Percentiles rank a stretch among this genome's conserved stretches.
Conservation (phyloP, 2,113 vertebrate genomes). For the Excalfactoria chinensis region DNA sequence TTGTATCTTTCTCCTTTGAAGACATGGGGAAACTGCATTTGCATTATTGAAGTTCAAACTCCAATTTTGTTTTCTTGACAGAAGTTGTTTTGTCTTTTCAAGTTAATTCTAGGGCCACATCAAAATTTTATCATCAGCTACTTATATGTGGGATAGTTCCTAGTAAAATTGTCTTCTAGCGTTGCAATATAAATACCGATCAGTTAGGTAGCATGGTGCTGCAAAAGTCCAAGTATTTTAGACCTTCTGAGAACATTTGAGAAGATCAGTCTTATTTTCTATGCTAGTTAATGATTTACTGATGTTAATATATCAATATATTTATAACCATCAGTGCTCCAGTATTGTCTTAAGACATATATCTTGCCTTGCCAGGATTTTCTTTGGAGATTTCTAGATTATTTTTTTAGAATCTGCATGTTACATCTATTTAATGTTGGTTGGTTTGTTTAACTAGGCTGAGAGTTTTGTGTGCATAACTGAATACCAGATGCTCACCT, state of each 20-base stretch:
- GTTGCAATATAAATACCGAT: not conserved
- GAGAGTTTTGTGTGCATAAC: not conserved
- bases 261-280: not conserved
- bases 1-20: not conserved
- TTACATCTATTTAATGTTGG: not conserved
- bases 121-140: not conserved
- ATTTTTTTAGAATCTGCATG: not conserved
- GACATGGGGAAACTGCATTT: not conserved
- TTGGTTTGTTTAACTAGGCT: not conserved
- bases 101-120: not conserved
- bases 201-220: fast-evolving
- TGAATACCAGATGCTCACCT: not conserved
- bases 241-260: not conserved
- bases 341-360: not conserved
- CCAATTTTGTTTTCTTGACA: not conserved
- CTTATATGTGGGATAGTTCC: not conserved
- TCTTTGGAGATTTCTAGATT: not conserved
- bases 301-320: not conserved
- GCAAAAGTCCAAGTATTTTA: not conserved
- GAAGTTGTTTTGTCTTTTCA: not conserved
- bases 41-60: not conserved
- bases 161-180: not conserved
- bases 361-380: not conserved
- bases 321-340: not conserved
- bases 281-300: not conserved